A percentile compares a stretch with the other conserved stretches of the same genome.
These are phyloP conservation scores for Lepas anatifera DNA, from an alignment of 2,888 invertebrate genomes.

Conservation along the genomic window DNA sequence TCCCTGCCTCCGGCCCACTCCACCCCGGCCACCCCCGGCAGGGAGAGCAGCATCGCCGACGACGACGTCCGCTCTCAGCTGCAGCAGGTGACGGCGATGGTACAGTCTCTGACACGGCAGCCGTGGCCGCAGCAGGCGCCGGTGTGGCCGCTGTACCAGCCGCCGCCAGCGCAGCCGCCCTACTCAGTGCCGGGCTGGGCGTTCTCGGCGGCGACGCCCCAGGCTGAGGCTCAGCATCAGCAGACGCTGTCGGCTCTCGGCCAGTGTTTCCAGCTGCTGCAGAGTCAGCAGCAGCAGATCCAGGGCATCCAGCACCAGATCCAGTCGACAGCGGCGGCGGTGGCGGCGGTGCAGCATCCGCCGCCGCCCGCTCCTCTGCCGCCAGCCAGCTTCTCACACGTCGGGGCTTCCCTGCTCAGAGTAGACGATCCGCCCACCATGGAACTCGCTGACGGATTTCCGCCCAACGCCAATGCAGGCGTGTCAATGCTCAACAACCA, in stretches of 20 bases:
- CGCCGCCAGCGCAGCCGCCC: background rate
- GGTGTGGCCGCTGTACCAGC: background rate
- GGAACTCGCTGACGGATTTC: background rate
- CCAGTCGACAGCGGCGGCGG: background rate
- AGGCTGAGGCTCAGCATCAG: background rate
- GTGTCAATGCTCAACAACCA: conserved; percentile 56
- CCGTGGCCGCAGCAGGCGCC: background rate
- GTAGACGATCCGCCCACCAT: background rate
- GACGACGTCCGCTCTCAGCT: background rate
- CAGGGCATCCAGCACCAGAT: background rate
- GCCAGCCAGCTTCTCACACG: background rate
- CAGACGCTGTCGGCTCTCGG: conserved; percentile 1
- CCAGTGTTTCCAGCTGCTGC: conserved; percentile 2
- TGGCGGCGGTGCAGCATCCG: background rate
- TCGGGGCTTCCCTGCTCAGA: background rate
- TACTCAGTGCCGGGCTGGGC: background rate
- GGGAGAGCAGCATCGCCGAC: background rate
- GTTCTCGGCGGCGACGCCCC: background rate
- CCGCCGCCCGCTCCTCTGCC: background rate
- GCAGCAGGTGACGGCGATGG: background rate
- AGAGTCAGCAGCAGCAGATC: background rate
- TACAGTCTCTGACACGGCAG: background rate
- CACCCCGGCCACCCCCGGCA: background rate
- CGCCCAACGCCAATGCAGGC: background rate
- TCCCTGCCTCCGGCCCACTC: background rate